Evolutionary conservation across 1,140 invertebrate genomes (phyloP), one percentile per base, ranked within the genome.

Genomic region (Anastrepha ludens): DNA sequence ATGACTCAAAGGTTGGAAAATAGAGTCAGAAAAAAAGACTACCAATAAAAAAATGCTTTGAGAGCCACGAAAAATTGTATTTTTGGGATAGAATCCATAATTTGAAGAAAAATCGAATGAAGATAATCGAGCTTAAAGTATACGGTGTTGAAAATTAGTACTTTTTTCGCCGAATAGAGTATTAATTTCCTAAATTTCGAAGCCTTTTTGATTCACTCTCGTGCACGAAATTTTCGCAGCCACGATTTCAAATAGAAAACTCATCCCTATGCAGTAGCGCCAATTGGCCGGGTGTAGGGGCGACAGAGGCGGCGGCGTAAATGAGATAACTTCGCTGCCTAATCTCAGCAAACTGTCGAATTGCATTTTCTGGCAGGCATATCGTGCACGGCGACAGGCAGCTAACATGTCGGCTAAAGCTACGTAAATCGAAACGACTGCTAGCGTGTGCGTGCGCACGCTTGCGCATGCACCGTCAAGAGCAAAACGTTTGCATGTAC

Each of bases 291-390:
- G 13, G 41, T 13, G 11, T n/a, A 8, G 47, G 17, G 55, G 47
- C 47, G n/a, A 11, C 17, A 58, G 74, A 8, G n/a, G n/a, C 20
- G 7, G 74, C 74, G 20, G 59, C 58, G 3, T 60, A 58, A 7
- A 85, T 55, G 8, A 87, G 70, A 81, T 85, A 85, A 87, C 87
- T 87, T 55, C 64, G 74, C n/a, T n/a, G 87, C 59, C 67, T 78
- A 87, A 87, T 87, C 86, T 87, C 13, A 67, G 60, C 86, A 44
- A n/a, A 41, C 86, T 87, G 86, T 87, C 86, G n/a, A 87, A 87
- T 50, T 44, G 60, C 86, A 67, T 87, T 87, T 87, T 60, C 13
- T 15, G 58, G 3, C 20, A 41, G 7, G 17, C 74, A 58, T 55
- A 55, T 81, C 47, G 74, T 20, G 74, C 74, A 17, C 74, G 55